Conservation (phyloP, 2,888 invertebrate species). For the Eutolmus rufibarbis region DNA sequence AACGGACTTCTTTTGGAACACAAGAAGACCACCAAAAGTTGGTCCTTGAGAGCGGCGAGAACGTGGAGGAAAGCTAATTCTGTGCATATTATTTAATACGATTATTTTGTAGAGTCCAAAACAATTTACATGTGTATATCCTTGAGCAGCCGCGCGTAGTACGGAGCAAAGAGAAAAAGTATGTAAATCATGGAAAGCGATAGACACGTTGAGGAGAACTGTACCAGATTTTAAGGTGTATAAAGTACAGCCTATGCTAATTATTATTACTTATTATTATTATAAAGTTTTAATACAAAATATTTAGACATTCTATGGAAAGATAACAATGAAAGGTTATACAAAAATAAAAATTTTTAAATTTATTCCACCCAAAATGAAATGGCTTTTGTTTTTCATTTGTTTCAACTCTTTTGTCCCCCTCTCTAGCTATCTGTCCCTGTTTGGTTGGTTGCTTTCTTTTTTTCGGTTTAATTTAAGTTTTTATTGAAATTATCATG, state of each 20-base stretch:
- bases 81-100: slow-evolving; percentile 29
- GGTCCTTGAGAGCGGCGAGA: neutral
- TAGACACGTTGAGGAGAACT: neutral
- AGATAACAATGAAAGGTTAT: slow-evolving; percentile 32
- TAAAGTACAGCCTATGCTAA: slow-evolving; percentile 23
- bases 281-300: slow-evolving; percentile 36
- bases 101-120: slow-evolving; percentile 16
- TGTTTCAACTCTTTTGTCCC: neutral
- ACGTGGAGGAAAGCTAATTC: slow-evolving; percentile 18
- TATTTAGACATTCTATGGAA: slow-evolving; percentile 40
- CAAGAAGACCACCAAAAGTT: neutral
- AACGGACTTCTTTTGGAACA: neutral
- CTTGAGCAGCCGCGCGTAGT: neutral
- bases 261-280: slow-evolving; percentile 37
- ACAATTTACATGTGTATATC: slow-evolving; percentile 12
- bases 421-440: neutral
- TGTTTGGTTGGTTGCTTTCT: neutral
- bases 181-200: neutral
- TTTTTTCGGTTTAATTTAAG: neutral
- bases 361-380: slow-evolving; percentile 38
- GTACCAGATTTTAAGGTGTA: slow-evolving; percentile 38
- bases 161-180: neutral
- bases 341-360: slow-evolving; percentile 42
- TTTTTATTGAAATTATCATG: neutral
- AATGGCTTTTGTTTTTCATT: slow-evolving; percentile 18